Evolutionary conservation across 2,888 invertebrate genomes (phyloP).

Genomic region (Hecatera dysodea): DNA sequence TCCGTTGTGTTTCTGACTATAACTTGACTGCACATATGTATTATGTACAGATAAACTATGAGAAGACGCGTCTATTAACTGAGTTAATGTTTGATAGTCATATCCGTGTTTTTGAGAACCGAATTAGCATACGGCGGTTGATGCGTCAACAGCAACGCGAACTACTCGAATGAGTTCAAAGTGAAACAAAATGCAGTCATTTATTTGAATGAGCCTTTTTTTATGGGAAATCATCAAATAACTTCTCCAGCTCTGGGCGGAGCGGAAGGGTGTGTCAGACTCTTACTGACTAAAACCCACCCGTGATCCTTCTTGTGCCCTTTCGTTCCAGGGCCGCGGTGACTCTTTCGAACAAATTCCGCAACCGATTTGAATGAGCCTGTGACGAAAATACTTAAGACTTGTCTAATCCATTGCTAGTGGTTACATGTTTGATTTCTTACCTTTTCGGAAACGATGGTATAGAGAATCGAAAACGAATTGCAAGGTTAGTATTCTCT

Average conservation of each 20-base stretch:
- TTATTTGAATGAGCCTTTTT: too few relatives aligned
- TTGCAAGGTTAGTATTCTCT: too few relatives aligned
- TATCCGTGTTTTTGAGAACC: constrained; percentile 38
- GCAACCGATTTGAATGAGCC: background rate
- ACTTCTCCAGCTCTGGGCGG: too few relatives aligned
- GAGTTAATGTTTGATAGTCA: constrained; percentile 21
- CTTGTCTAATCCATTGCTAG: background rate
- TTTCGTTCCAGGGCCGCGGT: too few relatives aligned
- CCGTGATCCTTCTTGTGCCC: too few relatives aligned
- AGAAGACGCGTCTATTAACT: constrained; percentile 20
- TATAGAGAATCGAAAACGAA: too few relatives aligned
- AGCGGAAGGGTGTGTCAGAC: too few relatives aligned
- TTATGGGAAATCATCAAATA: too few relatives aligned
- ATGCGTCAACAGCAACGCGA: constrained; percentile 22
- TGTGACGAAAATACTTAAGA: background rate
- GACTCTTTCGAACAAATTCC: too few relatives aligned
- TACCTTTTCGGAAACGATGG: background rate
- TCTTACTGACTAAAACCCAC: too few relatives aligned
- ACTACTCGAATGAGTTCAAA: background rate
- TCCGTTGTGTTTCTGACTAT: background rate
- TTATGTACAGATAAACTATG: background rate
- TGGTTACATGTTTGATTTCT: background rate
- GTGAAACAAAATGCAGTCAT: too few relatives aligned
- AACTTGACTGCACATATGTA: background rate
- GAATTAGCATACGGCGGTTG: background rate